Evolutionary conservation across 1,140 invertebrate species (phyloP).

Genomic region (Trigoniulus corallinus): DNA sequence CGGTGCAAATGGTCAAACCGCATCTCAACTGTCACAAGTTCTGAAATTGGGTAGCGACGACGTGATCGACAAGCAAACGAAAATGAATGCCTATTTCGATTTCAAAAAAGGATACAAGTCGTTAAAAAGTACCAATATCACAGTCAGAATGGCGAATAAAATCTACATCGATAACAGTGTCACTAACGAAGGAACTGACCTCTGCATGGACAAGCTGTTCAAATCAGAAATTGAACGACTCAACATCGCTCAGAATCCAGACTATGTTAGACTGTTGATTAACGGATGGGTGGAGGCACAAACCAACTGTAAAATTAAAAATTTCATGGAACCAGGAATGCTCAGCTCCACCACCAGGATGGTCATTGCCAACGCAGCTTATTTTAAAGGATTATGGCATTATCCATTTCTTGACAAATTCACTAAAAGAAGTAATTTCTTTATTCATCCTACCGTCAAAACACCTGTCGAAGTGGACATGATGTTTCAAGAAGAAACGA

Average conservation of each 20-base stretch:
- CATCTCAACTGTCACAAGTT: conserved; percentile 40
- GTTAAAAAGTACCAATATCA: conserved; percentile 26
- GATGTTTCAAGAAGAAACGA: conserved; percentile 67
- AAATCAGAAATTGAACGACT: conserved; percentile 21
- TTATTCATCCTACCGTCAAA: conserved; percentile 43
- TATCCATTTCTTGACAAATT: conserved; percentile 41
- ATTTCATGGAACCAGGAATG: conserved; percentile 42
- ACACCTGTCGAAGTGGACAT: conserved; percentile 47
- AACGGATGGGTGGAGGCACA: conserved; percentile 62
- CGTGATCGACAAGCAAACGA: conserved; percentile 41
- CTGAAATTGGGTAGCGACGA: conserved; percentile 39
- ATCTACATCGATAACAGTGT: conserved; percentile 41
- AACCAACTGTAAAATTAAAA: conserved; percentile 51
- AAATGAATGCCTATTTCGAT: conserved; percentile 39
- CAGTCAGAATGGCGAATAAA: conserved; percentile 55
- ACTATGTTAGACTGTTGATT: conserved; percentile 37
- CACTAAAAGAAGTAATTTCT: conserved; percentile 46
- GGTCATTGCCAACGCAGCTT: conserved; percentile 63
- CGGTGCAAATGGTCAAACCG: conserved; percentile 48
- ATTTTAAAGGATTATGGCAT: conserved; percentile 70
- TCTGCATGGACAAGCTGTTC: background rate
- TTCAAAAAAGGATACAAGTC: conserved; percentile 18
- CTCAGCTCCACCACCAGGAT: conserved; percentile 41
- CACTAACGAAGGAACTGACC: background rate
- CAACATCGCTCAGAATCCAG: conserved; percentile 44